Conservation (phyloP, 2,113 vertebrate genomes). For the Corythornis cristatus region DNA sequence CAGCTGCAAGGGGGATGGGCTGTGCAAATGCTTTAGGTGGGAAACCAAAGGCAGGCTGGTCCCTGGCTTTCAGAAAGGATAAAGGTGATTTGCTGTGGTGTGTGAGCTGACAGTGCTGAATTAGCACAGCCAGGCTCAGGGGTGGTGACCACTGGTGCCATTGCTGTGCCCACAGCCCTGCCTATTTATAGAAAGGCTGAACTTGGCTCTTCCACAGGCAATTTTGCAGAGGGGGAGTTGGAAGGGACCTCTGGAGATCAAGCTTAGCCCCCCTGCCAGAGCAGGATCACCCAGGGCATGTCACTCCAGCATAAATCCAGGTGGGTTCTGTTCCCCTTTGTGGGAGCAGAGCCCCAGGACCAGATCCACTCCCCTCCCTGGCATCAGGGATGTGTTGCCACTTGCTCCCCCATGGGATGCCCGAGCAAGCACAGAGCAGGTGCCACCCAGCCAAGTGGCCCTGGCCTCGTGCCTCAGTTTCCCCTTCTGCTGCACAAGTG, state of each 20-base stretch:
- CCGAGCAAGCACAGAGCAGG: background rate
- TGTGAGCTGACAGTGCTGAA: background rate
- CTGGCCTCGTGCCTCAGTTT: background rate
- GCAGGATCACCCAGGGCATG: too few relatives aligned
- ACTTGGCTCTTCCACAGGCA: background rate
- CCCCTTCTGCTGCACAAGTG: background rate
- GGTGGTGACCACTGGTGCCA: background rate
- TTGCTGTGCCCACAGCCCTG: rapidly evolving
- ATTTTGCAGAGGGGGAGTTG: background rate
- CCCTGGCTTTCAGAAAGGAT: background rate
- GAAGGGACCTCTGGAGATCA: too few relatives aligned
- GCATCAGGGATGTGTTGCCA: background rate
- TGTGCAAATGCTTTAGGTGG: rapidly evolving
- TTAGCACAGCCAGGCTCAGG: background rate
- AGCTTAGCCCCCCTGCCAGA: too few relatives aligned
- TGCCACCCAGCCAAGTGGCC: too few relatives aligned
- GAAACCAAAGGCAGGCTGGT: background rate
- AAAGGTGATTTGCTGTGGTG: rapidly evolving
- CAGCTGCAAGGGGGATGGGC: rapidly evolving
- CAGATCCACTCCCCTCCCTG: rapidly evolving
- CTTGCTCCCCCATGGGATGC: background rate
- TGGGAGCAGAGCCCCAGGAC: too few relatives aligned
- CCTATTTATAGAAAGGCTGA: background rate
- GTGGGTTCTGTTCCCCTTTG: too few relatives aligned
- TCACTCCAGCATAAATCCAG: too few relatives aligned